Evolutionary conservation across 2,113 vertebrate species (phyloP).

Genomic region (Sander lucioperca): DNA sequence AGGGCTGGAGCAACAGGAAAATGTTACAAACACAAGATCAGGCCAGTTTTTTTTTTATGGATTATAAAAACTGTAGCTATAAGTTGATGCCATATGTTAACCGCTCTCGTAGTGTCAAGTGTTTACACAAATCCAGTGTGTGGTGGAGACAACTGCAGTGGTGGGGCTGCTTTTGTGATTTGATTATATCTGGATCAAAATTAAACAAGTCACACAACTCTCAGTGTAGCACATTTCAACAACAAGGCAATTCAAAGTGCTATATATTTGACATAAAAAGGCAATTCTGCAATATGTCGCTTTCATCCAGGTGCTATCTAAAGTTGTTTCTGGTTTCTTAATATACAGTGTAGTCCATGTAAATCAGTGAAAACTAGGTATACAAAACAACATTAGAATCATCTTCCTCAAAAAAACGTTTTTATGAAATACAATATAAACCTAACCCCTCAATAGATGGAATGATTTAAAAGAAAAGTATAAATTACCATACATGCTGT

Average conservation of each 20-base stretch:
- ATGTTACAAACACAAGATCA: not conserved
- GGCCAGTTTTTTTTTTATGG: not conserved
- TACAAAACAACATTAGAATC: not conserved
- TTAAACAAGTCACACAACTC: not conserved
- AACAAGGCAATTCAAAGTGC: not conserved
- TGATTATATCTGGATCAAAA: not conserved
- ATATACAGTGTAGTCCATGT: not conserved
- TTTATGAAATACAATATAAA: too few species aligned
- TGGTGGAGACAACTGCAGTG: not conserved
- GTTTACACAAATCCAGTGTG: not conserved
- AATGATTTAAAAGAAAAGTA: too few species aligned
- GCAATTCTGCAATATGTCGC: not conserved
- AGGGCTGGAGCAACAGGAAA: not conserved
- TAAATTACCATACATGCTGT: too few species aligned
- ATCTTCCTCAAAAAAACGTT: too few species aligned
- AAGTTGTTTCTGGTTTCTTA: not conserved
- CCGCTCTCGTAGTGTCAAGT: not conserved
- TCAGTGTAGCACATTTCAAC: too few species aligned
- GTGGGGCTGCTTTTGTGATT: too few species aligned
- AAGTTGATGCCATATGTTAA: too few species aligned
- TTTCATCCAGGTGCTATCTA: too few species aligned
- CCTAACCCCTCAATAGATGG: too few species aligned
- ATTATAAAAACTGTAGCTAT: not conserved
- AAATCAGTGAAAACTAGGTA: not conserved
- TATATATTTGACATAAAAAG: not conserved